These are phyloP conservation scores for Macrobrachium rosenbergii DNA, from an alignment of 1,140 invertebrate species.

Conservation along the genomic window DNA sequence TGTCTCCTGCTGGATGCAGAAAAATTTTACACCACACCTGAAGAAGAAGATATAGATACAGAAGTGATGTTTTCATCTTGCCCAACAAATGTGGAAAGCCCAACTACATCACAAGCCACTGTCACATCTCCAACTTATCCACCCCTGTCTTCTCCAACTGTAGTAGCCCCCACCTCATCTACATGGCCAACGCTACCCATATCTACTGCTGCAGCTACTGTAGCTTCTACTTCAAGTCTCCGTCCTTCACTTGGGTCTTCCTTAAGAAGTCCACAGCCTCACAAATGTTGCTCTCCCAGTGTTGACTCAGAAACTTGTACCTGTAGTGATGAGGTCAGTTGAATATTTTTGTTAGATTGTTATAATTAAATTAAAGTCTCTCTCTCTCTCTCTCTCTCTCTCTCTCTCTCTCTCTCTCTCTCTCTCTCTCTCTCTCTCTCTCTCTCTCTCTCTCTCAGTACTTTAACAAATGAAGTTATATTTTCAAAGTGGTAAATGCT, in stretches of 20 bases:
- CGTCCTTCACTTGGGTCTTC: conserved; percentile 45
- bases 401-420: too few species aligned
- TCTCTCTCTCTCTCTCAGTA: too few species aligned
- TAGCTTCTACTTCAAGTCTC: conserved; percentile 28
- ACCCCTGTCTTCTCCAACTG: conserved; percentile 6
- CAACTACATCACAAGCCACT: conserved; percentile 10
- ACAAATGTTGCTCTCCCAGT: conserved; percentile 64
- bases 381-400: neutral
- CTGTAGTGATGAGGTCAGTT: conserved; percentile 62
- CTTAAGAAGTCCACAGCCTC: conserved; percentile 42
- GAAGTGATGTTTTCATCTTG: conserved; percentile 45
- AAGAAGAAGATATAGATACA: conserved; percentile 60
- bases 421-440: too few species aligned
- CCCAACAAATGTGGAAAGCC: neutral
- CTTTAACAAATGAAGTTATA: too few species aligned
- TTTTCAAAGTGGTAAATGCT: too few species aligned
- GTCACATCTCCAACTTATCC: conserved; percentile 3
- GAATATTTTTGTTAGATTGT: neutral
- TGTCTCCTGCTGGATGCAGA: conserved; percentile 70
- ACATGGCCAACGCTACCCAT: conserved; percentile 8
- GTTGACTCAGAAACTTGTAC: conserved; percentile 63
- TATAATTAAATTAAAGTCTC: neutral
- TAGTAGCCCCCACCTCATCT: conserved; percentile 4
- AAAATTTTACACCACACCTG: conserved; percentile 65
- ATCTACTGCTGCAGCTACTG: neutral